These are phyloP conservation scores for Dendrolimus houi DNA, from an alignment of 2,888 invertebrate species.

Conservation along the genomic window DNA sequence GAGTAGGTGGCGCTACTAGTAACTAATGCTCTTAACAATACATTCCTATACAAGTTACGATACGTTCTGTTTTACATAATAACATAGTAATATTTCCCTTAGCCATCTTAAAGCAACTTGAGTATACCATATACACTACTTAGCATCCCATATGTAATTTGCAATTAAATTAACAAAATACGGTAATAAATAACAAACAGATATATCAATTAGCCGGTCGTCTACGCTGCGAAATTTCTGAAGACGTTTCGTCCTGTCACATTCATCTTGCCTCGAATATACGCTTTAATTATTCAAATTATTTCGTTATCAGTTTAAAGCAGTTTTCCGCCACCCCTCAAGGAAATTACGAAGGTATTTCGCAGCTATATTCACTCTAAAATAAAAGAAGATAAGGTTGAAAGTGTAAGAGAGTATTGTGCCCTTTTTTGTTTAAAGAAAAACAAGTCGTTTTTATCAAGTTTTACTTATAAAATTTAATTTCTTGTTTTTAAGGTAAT, in stretches of 20 bases:
- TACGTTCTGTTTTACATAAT: no score
- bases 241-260: constrained; percentile 30
- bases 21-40: no score
- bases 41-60: no score
- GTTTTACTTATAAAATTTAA: background rate
- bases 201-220: constrained; percentile 23
- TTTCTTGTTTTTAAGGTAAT: background rate
- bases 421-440: background rate
- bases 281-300: constrained; percentile 68
- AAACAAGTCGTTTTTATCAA: background rate
- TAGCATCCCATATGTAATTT: background rate
- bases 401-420: constrained; percentile 8
- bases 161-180: background rate
- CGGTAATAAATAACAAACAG: constrained; percentile 21
- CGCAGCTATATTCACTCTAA: constrained; percentile 17
- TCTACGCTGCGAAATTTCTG: constrained; percentile 24
- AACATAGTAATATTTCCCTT: no score
- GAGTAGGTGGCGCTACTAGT: no score
- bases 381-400: constrained; percentile 10
- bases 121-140: no score
- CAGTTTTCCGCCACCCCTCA: constrained; percentile 53
- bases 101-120: no score
- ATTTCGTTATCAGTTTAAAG: constrained; percentile 52
- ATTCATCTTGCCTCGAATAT: constrained; percentile 60
- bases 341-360: constrained; percentile 6